Evolutionary conservation across 2,888 invertebrate species (phyloP), one percentile per base, ranked within the genome.

Genomic region (Catonia carolina): DNA sequence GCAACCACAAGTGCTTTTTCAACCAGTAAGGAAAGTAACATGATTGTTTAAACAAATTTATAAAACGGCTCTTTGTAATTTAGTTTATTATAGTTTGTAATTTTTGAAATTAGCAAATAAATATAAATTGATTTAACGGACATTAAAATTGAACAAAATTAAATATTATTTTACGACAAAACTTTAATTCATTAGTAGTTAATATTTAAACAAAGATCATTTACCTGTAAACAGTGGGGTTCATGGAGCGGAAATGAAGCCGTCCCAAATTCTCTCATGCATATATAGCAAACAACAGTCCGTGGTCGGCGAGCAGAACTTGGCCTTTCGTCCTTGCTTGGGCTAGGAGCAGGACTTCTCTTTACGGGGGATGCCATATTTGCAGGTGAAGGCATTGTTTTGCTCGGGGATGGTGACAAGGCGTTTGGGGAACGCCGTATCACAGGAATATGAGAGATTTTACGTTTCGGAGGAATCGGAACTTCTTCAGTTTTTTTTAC

Each of bases 231-330:
- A 68, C 84, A 85, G 66, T 81, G 81, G 0, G 83, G 82, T 68
- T 84, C 83, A 67, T 85, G 84, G 60, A 84, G 76, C 5, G 77
- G 74, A 60, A 83, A 77, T 14, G 82, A 82, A 42, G 80, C 79
- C 3, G 79, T 78, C 4, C 84, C 84, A 68, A 83, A 84, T 67
- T 83, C 81, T 53, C 83, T 72, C 2, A 80, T 79, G 68, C 84
- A 84, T 53, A 83, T 75, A 67, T 82, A 83, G 66, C 84, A 84
- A 33, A 77, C 75, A 10, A 79, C 68, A 0, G 76, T 70, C 41
- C 67, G 68, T 4, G 70, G 71, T 48, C 59, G 65, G 62, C 62
- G 65, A 2, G 18, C 12, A 22, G 23, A 14, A 45, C 22, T 18
- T 8, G n/a, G 14, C 23, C 12, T 48, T 22, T 48, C 22, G 14